A percentile compares a stretch with the other conserved stretches of the same genome.
Evolutionary conservation across 2,888 invertebrate genomes (phyloP).

Genomic region (Leptodirus hochenwartii): DNA sequence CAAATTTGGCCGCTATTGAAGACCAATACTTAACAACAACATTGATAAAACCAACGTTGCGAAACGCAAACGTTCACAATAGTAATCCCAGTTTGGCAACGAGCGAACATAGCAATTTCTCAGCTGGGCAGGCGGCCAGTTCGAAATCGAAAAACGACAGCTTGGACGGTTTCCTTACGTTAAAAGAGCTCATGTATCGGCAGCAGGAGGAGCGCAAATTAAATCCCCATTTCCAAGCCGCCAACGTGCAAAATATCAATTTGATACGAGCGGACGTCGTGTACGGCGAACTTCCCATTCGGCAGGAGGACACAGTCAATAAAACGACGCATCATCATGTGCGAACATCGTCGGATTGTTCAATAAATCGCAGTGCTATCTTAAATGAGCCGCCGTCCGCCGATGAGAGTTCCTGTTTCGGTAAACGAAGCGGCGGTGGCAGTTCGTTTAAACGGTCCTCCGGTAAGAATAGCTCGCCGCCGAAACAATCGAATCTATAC

Average conservation of each 20-base stretch:
- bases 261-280: slow-evolving; percentile 35
- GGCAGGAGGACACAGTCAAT: slow-evolving; percentile 17
- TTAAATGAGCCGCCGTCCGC: slow-evolving; percentile 10
- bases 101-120: slow-evolving; percentile 22
- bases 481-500: slow-evolving; percentile 12
- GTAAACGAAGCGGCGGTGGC: slow-evolving; percentile 20
- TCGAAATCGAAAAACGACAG: slow-evolving; percentile 33
- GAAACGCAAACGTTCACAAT: slow-evolving; percentile 38
- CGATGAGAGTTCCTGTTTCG: slow-evolving; percentile 23
- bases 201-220: slow-evolving; percentile 52
- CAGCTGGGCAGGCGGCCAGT: slow-evolving; percentile 20
- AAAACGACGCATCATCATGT: slow-evolving; percentile 11
- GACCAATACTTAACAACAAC: slow-evolving; percentile 6
- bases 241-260: slow-evolving; percentile 16
- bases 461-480: slow-evolving; percentile 23
- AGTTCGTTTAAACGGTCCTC: slow-evolving; percentile 11
- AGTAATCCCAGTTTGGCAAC: slow-evolving; percentile 55
- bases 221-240: slow-evolving; percentile 20
- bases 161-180: slow-evolving; percentile 48
- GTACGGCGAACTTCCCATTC: slow-evolving; percentile 29
- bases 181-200: slow-evolving; percentile 64
- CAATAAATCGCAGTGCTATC: no score
- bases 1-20: slow-evolving; percentile 7
- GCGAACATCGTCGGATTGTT: slow-evolving; percentile 17
- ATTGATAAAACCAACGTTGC: not conserved